A percentile compares a stretch with the other conserved stretches of the same genome.
Conservation (phyloP, 2,113 vertebrate species). For the Rhinoptilus africanus region DNA sequence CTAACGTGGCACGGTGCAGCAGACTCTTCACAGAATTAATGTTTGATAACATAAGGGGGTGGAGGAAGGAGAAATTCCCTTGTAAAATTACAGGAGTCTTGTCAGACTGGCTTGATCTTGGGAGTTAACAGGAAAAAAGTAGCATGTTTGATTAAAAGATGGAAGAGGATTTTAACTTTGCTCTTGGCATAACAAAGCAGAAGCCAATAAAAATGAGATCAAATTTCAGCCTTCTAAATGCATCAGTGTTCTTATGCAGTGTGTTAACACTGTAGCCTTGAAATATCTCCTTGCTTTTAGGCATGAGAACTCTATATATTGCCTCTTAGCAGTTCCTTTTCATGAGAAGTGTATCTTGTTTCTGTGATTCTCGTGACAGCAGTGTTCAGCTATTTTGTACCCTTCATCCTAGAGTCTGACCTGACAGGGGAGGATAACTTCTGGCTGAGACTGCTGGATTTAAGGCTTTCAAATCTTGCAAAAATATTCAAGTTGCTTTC, state of each 20-base stretch:
- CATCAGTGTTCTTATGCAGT: background rate
- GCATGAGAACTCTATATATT: background rate
- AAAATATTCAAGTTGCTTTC: background rate
- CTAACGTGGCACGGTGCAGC: background rate
- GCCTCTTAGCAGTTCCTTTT: background rate
- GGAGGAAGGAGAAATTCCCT: background rate
- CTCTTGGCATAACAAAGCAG: background rate
- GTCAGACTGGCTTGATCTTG: background rate
- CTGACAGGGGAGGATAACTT: background rate
- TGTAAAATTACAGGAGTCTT: background rate
- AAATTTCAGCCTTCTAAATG: background rate
- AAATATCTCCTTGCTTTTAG: background rate
- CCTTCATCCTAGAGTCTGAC: background rate
- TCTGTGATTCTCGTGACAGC: background rate
- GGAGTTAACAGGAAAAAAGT: background rate
- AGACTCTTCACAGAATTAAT: background rate
- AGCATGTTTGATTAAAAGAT: background rate
- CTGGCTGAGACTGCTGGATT: background rate
- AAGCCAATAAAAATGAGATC: background rate
- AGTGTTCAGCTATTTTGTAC: background rate
- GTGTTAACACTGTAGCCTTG: background rate
- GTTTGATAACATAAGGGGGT: background rate
- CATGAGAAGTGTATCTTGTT: background rate
- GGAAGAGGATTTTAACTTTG: background rate
- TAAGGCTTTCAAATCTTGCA: background rate